phyloP scores from a whole-genome alignment of 2,888 invertebrate genomes.

The Sylvicola cinctus region DNA sequence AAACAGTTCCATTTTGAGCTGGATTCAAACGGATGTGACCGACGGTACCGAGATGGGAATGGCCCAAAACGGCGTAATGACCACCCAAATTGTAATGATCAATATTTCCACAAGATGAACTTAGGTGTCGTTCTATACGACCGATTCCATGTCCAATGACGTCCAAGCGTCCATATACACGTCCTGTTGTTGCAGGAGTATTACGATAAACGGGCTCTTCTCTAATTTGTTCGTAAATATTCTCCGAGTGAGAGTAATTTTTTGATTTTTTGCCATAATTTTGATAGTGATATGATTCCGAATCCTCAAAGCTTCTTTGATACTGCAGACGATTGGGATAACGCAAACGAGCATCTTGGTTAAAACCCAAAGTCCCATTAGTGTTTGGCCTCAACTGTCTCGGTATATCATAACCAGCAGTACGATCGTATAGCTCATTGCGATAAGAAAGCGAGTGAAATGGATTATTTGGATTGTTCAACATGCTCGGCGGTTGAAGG shows the following conservation, averaged over 20 bases:
- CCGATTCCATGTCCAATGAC: constrained; percentile 33
- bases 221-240: constrained; percentile 33
- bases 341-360: constrained; percentile 8
- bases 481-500: too few species aligned
- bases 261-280: constrained; percentile 2
- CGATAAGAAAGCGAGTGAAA: constrained; percentile 18
- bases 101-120: constrained; percentile 43
- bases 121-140: constrained; percentile 36
- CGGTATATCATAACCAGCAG: constrained; percentile 23
- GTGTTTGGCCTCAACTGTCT: constrained; percentile 15
- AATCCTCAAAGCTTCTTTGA: constrained; percentile 25
- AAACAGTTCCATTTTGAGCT: constrained; percentile 8
- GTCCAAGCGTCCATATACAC: constrained; percentile 31
- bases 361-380: constrained; percentile 11
- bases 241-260: constrained; percentile 25
- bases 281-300: constrained; percentile 22
- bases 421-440: constrained; percentile 24
- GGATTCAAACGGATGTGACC: constrained; percentile 25
- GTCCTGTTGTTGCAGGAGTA: constrained; percentile 10
- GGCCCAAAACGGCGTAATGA: constrained; percentile 24
- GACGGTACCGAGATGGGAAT: constrained; percentile 25
- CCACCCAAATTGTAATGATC: constrained; percentile 27
- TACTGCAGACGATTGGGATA: constrained; percentile 6
- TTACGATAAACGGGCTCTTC: constrained; percentile 26
- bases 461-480: constrained; percentile 11